Conservation (phyloP, 92 coral and sea anemone species). For the Zoanthus sociatus region DNA sequence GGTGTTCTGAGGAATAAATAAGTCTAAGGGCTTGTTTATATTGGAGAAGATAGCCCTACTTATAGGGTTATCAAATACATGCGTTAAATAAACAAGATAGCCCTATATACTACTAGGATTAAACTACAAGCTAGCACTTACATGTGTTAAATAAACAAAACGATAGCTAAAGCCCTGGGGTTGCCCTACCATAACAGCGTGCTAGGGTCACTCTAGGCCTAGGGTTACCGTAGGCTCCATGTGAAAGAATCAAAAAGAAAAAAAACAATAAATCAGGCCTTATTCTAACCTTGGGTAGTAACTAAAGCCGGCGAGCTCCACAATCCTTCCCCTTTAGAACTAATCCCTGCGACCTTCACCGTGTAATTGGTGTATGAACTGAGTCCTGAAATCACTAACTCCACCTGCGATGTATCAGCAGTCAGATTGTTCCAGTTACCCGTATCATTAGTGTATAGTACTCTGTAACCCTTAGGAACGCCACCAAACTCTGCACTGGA, state of each 20-base stretch:
- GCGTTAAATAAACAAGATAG: too few species aligned
- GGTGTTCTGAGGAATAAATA: too few species aligned
- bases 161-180: too few species aligned
- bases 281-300: constrained; percentile 31
- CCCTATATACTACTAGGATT: too few species aligned
- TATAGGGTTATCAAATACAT: too few species aligned
- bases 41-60: too few species aligned
- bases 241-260: neutral
- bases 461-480: constrained; percentile 23
- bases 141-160: too few species aligned
- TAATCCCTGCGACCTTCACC: constrained; percentile 34
- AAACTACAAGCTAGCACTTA: too few species aligned
- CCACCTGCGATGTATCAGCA: neutral
- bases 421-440: neutral
- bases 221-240: too few species aligned
- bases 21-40: too few species aligned
- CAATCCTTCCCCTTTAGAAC: constrained; percentile 39
- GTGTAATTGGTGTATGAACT: constrained; percentile 26
- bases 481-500: constrained; percentile 19
- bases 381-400: constrained; percentile 1
- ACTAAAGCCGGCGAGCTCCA: constrained; percentile 12
- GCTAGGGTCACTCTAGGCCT: too few species aligned
- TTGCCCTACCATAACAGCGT: neutral
- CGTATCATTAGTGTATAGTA: neutral
- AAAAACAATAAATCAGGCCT: too few species aligned